Percentiles rank a stretch among this genome's conserved stretches.
phyloP scores from a whole-genome alignment of 2,113 vertebrate genomes.

The Barnardius zonarius region DNA sequence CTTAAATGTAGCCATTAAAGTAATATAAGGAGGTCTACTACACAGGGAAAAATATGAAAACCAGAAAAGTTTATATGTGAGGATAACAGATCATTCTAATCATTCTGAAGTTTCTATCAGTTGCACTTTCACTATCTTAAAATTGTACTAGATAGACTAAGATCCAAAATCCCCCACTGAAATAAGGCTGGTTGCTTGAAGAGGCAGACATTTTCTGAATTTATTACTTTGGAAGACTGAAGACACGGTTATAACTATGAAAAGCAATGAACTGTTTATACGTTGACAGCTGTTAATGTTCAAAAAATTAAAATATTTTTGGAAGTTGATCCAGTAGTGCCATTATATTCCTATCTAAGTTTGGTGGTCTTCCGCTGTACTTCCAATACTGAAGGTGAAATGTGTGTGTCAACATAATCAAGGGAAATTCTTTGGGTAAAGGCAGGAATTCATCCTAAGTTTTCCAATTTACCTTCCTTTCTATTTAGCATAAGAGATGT shows the following conservation, averaged over 20 bases:
- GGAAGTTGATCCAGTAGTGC: neutral
- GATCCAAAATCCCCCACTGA: neutral
- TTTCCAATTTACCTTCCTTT: neutral
- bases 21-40: conserved; percentile 18
- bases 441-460: neutral
- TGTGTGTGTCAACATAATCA: neutral
- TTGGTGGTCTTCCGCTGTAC: neutral
- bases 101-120: neutral
- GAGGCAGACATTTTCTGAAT: neutral
- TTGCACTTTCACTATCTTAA: neutral
- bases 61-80: neutral
- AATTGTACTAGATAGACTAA: neutral
- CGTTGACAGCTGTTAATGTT: neutral
- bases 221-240: neutral
- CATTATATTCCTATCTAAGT: neutral
- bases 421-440: neutral
- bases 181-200: neutral
- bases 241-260: neutral
- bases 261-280: neutral
- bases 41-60: neutral
- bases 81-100: neutral
- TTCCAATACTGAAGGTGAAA: neutral
- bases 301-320: neutral
- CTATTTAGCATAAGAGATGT: neutral
- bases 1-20: conserved; percentile 47